Percentiles rank a stretch among this genome's conserved stretches.
phyloP scores from a whole-genome alignment of 2,113 vertebrate genomes.

The Toxostoma redivivum region DNA sequence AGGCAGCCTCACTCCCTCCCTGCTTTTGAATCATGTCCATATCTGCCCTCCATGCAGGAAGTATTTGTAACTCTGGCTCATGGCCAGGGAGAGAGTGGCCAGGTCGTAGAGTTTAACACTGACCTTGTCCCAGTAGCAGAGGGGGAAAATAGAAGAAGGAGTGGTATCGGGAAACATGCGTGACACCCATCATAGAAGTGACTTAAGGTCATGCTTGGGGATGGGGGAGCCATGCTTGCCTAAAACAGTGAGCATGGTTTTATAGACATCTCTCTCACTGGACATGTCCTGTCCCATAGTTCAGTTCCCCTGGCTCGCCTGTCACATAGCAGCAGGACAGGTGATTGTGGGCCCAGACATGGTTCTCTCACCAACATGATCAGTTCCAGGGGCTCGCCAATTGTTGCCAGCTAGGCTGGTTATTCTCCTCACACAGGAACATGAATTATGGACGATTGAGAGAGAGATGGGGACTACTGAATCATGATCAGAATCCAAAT shows the following conservation, averaged over 20 bases:
- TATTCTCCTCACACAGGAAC: no score
- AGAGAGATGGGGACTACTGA: no score
- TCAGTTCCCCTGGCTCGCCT: background rate
- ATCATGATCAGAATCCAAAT: no score
- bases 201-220: background rate
- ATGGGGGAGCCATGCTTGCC: no score
- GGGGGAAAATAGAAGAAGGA: no score
- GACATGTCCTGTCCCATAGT: background rate
- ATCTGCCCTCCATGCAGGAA: background rate
- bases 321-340: background rate
- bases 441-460: no score
- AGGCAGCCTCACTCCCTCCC: background rate
- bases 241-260: background rate
- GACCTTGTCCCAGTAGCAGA: no score
- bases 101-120: background rate
- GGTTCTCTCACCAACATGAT: background rate
- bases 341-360: background rate
- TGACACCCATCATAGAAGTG: no score
- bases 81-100: background rate
- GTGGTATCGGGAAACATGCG: no score
- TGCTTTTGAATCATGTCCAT: background rate
- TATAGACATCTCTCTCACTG: background rate
- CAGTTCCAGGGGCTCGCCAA: background rate
- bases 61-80: no score
- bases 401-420: no score